Base-by-base conservation (phyloP, 1,140 invertebrate genomes). In the Drosophila nikananu region DNA sequence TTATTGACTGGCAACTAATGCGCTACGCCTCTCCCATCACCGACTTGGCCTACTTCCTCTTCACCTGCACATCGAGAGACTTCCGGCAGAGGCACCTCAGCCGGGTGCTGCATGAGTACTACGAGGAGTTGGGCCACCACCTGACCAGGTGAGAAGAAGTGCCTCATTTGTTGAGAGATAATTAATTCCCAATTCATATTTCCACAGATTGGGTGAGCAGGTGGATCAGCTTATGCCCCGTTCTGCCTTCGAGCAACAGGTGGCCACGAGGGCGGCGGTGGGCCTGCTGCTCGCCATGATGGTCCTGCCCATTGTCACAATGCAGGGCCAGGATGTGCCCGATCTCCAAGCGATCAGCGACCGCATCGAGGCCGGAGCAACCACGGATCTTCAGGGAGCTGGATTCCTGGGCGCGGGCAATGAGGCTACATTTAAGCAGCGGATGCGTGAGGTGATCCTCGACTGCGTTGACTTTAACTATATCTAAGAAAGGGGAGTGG, bases 1-100 rank as follows among this genome's bases (percentile, higher is more conserved):
- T 95, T 0, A 70, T 95, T 15, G 95, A 96, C 75, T 95, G 94
- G 81, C 95, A 95, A 83, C 81, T 95, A 13, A 92, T 93, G 13
- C 91, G 94, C 5, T 94, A 94, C 58, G 94, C 94, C 2, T 95
- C 95, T 4, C 95, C 95, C 6, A 93, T 94, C 3, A 94, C 93
- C 3, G 95, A 95, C 67, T 70, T 96, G 49, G 93, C 94, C 0
- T 95, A 95, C 72, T 95, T 94, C 65, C 86, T 95, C 5, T 95
- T 94, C 66, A 93, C 94, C 75, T 94, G 94, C 58, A 94, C 95
- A 0, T 93, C 94, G 25, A 83, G 93, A 57, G 68, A 93, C 9
- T 92, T 95, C 27, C 89, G 95, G 9, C 64, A 86, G 19, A 71
- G 93, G 19, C 86, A 95, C 72, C 94, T 94, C 51, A 79, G 94